phyloP scores from a whole-genome alignment of 2,797 vertebrate genomes.

The Furcifer pardalis region DNA sequence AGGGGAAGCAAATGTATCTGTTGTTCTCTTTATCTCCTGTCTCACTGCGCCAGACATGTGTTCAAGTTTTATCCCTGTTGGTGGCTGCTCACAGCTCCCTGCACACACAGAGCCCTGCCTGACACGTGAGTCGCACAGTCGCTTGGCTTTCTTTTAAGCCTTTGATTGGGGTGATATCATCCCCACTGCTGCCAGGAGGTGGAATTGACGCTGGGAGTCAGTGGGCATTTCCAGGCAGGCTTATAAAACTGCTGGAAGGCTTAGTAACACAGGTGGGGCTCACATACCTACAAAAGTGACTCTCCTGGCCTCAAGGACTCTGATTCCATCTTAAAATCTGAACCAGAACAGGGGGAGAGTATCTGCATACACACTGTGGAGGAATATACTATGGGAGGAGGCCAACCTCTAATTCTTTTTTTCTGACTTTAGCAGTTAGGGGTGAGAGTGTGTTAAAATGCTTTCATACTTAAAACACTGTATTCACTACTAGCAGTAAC shows the following conservation, averaged over 20 bases:
- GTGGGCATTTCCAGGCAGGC: constrained; percentile 71
- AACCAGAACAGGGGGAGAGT: background rate
- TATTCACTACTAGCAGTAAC: constrained; percentile 58
- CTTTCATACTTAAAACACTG: constrained; percentile 53
- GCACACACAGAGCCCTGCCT: fast-evolving
- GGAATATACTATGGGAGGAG: background rate
- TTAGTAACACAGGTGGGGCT: constrained; percentile 16
- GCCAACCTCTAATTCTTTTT: background rate
- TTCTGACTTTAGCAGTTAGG: background rate
- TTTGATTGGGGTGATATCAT: constrained; percentile 30
- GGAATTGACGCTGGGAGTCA: constrained; percentile 56
- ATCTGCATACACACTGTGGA: fast-evolving
- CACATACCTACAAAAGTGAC: constrained; percentile 27
- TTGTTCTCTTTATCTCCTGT: constrained; percentile 46
- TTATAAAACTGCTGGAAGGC: constrained; percentile 58
- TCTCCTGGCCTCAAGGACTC: constrained; percentile 26
- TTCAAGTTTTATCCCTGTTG: constrained; percentile 28
- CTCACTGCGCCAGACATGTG: background rate
- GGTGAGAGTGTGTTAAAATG: constrained; percentile 43
- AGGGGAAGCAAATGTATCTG: constrained; percentile 3
- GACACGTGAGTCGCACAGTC: background rate
- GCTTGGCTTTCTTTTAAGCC: constrained; percentile 17
- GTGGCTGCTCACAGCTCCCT: background rate
- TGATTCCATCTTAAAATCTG: constrained; percentile 34
- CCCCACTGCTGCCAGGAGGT: constrained; percentile 47